Conservation (phyloP, 64 coral and sea anemone species). For the Montipora efflorescens region DNA sequence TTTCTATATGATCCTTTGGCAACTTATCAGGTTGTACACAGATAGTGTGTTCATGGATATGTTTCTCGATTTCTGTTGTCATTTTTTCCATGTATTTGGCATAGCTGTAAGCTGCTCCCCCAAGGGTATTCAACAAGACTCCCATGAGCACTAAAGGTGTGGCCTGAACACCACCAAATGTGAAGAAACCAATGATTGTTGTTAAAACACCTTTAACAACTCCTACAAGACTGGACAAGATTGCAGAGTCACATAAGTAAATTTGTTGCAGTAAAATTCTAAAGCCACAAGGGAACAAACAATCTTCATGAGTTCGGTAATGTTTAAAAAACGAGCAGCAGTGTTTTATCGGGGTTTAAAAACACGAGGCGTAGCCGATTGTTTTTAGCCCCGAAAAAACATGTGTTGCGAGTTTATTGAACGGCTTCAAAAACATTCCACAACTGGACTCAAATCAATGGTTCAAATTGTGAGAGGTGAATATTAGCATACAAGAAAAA, state of each 20-base stretch:
- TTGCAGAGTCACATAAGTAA: neutral
- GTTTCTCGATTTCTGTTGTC: constrained; percentile 55
- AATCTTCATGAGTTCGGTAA: too few relatives aligned
- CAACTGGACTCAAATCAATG: too few relatives aligned
- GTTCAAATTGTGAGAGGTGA: too few relatives aligned
- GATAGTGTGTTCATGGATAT: constrained; percentile 49
- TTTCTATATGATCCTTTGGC: neutral
- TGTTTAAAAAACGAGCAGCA: too few relatives aligned
- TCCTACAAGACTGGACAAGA: constrained; percentile 72
- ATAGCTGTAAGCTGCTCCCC: constrained; percentile 63
- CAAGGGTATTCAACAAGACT: constrained; percentile 67
- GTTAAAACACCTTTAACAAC: constrained; percentile 84
- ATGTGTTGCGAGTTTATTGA: too few relatives aligned
- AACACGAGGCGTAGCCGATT: too few relatives aligned
- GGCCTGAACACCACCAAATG: constrained; percentile 78
- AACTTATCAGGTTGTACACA: neutral
- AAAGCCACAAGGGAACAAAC: too few relatives aligned
- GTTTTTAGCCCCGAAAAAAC: too few relatives aligned
- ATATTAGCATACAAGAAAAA: too few relatives aligned
- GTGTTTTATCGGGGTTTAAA: too few relatives aligned
- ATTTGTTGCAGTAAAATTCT: neutral
- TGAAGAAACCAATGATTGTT: constrained; percentile 83
- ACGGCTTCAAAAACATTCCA: too few relatives aligned
- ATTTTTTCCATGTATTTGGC: constrained; percentile 74
- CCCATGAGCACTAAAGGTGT: constrained; percentile 51